Conservation (phyloP, 92 coral and sea anemone species). For the Blastomussa wellsi region DNA sequence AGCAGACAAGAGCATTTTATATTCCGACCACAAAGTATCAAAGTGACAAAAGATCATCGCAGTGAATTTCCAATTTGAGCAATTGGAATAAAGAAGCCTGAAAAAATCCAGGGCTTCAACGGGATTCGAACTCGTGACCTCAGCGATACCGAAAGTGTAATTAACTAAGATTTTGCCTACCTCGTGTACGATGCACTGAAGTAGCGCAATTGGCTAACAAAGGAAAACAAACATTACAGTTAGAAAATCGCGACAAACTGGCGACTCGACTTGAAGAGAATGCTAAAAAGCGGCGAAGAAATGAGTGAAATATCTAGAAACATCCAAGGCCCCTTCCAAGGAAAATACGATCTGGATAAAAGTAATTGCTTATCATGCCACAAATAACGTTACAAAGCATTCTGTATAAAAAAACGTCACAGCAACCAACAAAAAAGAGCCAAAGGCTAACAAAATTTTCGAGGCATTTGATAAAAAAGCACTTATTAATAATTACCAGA, state of each 20-base stretch:
- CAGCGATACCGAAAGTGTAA: neutral
- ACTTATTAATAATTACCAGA: slow-evolving; percentile 45
- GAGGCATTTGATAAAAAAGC: neutral
- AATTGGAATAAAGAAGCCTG: too few relatives aligned
- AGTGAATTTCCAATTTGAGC: too few relatives aligned
- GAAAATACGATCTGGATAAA: neutral
- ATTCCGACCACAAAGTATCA: too few relatives aligned
- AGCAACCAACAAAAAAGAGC: neutral
- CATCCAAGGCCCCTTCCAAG: neutral
- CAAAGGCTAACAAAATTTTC: neutral
- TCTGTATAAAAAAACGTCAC: neutral
- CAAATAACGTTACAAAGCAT: neutral
- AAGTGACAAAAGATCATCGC: too few relatives aligned
- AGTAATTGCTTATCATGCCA: neutral
- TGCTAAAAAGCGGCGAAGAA: neutral
- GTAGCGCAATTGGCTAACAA: slow-evolving; percentile 87
- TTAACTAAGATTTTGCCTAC: slow-evolving; percentile 38
- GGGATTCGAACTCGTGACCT: too few relatives aligned
- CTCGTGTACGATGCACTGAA: slow-evolving; percentile 99
- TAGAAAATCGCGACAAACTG: neutral
- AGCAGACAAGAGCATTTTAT: too few relatives aligned
- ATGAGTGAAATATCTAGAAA: neutral
- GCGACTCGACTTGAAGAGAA: too few relatives aligned
- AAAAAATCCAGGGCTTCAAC: too few relatives aligned
- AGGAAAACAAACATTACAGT: neutral